Conservation (phyloP, 2,888 invertebrate genomes). For the Synanthedon tipuliformis region DNA sequence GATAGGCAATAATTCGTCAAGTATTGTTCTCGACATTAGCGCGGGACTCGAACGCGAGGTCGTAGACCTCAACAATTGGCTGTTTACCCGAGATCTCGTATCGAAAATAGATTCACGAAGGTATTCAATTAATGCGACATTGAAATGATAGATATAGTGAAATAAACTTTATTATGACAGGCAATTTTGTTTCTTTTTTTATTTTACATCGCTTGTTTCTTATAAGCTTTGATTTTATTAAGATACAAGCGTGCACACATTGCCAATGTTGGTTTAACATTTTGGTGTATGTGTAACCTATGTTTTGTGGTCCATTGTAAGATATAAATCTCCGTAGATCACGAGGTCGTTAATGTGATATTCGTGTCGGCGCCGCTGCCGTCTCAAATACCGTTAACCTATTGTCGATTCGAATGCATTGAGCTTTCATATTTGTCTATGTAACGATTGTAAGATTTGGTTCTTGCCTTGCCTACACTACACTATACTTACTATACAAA, state of each 20-base stretch:
- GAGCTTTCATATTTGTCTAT: slow-evolving; percentile 60
- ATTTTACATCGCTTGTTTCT: too few relatives aligned
- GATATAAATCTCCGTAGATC: slow-evolving; percentile 64
- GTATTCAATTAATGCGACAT: not conserved
- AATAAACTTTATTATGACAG: not conserved
- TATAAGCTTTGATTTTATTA: too few relatives aligned
- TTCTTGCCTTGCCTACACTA: slow-evolving; percentile 3
- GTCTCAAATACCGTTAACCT: slow-evolving; percentile 57
- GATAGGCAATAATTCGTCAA: slow-evolving; percentile 36
- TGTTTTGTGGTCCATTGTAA: slow-evolving; percentile 33
- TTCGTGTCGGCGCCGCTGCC: slow-evolving; percentile 63
- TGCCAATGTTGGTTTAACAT: slow-evolving; percentile 3
- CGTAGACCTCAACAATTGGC: slow-evolving; percentile 46
- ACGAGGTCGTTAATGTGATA: slow-evolving; percentile 67
- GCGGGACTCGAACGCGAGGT: slow-evolving; percentile 19
- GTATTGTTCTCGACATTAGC: slow-evolving; percentile 62
- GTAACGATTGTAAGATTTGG: slow-evolving; percentile 42
- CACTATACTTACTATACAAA: too few relatives aligned
- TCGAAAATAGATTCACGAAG: slow-evolving; percentile 26
- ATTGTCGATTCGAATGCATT: slow-evolving; percentile 59
- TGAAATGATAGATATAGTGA: not conserved
- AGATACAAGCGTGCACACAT: too few relatives aligned
- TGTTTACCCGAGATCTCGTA: slow-evolving; percentile 35
- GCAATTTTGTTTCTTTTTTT: too few relatives aligned
- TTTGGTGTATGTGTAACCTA: slow-evolving; percentile 15